Evolutionary conservation across 1,140 invertebrate genomes (phyloP).

Genomic region (Listronotus bonariensis): DNA sequence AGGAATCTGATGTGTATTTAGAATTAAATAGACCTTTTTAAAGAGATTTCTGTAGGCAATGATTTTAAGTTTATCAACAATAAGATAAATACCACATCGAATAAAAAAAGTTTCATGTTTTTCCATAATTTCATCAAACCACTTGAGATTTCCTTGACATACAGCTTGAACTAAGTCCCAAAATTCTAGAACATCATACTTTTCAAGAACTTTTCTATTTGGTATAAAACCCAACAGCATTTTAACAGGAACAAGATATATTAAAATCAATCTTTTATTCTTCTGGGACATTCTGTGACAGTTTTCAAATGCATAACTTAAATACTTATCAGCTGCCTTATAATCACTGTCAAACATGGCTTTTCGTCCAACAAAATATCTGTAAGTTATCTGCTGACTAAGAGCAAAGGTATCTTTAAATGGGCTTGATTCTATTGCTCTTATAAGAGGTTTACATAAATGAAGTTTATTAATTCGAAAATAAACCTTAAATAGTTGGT

Average conservation of each 20-base stretch:
- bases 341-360: constrained; percentile 99
- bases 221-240: constrained; percentile 95
- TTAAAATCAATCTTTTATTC: constrained; percentile 93
- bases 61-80: constrained; percentile 95
- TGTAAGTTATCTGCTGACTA: constrained; percentile 91
- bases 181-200: constrained; percentile 91
- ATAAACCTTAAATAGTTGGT: constrained; percentile 97
- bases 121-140: constrained; percentile 84
- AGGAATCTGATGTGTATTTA: constrained; percentile 90
- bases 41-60: constrained; percentile 96
- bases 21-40: constrained; percentile 88
- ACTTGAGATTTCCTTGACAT: constrained; percentile 84
- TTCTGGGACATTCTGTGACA: constrained; percentile 81
- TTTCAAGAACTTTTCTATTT: constrained; percentile 74
- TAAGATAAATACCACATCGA: constrained; percentile 92
- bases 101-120: constrained; percentile 92
- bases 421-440: constrained; percentile 90
- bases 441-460: constrained; percentile 93
- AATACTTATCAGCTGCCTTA: constrained; percentile 85
- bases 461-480: constrained; percentile 97
- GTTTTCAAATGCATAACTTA: constrained; percentile 91
- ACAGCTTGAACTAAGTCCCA: constrained; percentile 85
- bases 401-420: constrained; percentile 88
- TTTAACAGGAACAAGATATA: constrained; percentile 96
- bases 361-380: constrained; percentile 95